Evolutionary conservation across 2,113 vertebrate species (phyloP).

Genomic region (Falcunculus frontatus): DNA sequence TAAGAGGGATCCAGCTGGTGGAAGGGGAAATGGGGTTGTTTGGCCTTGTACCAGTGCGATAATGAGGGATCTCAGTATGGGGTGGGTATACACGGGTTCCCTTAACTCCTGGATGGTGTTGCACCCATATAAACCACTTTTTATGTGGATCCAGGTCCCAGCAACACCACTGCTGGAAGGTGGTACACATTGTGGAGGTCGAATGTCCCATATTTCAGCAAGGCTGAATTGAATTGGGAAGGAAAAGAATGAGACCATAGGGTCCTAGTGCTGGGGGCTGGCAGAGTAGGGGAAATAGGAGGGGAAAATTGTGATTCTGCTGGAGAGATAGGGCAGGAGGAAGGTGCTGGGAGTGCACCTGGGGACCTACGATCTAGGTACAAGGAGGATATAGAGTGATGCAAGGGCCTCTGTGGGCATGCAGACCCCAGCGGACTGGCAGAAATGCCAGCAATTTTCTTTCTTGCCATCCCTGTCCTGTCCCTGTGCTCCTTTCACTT

Average conservation of each 20-base stretch:
- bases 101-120: not conserved
- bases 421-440: not conserved
- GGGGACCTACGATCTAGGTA: not conserved
- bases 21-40: fast-evolving
- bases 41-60: not conserved
- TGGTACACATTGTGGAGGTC: fast-evolving
- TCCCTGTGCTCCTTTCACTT: not conserved
- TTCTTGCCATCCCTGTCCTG: not conserved
- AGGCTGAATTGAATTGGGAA: not conserved
- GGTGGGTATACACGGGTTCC: not conserved
- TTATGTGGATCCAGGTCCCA: not conserved
- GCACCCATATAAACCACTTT: not conserved
- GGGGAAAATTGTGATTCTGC: not conserved
- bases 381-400: not conserved
- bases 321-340: not conserved
- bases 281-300: not conserved
- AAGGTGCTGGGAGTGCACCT: not conserved
- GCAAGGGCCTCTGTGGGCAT: not conserved
- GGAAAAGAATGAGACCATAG: not conserved
- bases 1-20: not conserved
- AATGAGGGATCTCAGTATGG: not conserved
- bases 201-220: fast-evolving
- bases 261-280: not conserved
- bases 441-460: not conserved
- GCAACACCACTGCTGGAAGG: not conserved